Conservation (phyloP, 2,888 invertebrate species). For the Archips xylosteana region DNA sequence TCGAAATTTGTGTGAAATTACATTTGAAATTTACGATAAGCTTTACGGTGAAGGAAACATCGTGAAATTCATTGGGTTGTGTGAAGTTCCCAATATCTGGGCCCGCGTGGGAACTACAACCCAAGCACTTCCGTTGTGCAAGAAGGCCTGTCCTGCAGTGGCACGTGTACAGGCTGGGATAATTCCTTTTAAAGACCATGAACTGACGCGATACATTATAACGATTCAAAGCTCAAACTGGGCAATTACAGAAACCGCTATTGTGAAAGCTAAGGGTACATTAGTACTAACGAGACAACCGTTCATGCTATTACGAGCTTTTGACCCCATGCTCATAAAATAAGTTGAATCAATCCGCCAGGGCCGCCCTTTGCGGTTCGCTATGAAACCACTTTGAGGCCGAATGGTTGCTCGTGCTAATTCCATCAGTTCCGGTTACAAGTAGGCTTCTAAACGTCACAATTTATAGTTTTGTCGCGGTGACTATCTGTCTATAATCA, state of each 20-base stretch:
- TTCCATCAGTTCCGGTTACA: constrained; percentile 62
- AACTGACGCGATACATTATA: no score
- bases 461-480: constrained; percentile 27
- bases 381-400: constrained; percentile 62
- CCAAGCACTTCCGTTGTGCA: no score
- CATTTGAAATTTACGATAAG: no score
- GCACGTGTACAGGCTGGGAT: no score
- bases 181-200: no score
- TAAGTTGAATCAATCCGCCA: constrained; percentile 36
- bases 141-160: no score
- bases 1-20: no score
- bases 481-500: no score
- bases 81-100: no score
- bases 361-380: constrained; percentile 59
- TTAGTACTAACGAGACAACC: constrained; percentile 25
- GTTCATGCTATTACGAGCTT: constrained; percentile 42
- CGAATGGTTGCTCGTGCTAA: constrained; percentile 57
- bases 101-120: no score
- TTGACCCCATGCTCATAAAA: constrained; percentile 50
- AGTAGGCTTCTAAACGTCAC: constrained; percentile 26
- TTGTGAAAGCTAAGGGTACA: constrained; percentile 37
- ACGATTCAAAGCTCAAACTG: not conserved
- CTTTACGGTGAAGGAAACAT: no score
- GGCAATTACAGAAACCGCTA: constrained; percentile 23
- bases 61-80: no score